Evolutionary conservation across 2,888 invertebrate species (phyloP).

Genomic region (Tenthredo distinguenda): DNA sequence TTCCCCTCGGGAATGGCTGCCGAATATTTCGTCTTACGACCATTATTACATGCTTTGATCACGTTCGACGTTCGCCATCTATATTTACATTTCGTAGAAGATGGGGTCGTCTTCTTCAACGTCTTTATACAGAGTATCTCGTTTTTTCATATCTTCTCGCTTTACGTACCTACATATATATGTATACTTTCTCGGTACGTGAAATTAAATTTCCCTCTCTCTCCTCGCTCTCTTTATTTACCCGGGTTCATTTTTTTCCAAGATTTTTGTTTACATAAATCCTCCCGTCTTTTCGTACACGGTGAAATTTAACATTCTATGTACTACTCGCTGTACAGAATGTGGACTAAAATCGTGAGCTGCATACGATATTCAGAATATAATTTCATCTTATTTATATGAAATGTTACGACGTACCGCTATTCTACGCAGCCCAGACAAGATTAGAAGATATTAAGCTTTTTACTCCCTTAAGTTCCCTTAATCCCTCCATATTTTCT

Average conservation of each 20-base stretch:
- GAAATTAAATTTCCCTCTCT: conserved; percentile 16
- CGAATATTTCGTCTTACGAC: background rate
- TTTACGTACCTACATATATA: background rate
- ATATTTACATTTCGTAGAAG: background rate
- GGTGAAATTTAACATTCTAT: background rate
- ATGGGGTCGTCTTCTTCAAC: background rate
- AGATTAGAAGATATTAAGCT: no score
- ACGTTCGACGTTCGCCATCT: background rate
- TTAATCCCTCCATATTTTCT: no score
- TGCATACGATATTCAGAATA: background rate
- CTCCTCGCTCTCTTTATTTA: background rate
- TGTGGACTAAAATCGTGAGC: background rate
- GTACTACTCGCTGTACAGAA: background rate
- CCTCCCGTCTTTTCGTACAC: conserved; percentile 2
- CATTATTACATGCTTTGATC: conserved; percentile 6
- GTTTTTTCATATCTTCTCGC: conserved; percentile 3
- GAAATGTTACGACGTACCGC: no score
- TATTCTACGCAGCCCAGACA: no score
- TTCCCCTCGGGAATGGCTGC: background rate
- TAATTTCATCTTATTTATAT: no score
- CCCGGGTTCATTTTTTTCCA: background rate
- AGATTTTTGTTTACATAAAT: background rate
- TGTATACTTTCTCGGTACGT: background rate
- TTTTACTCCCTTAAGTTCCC: no score
- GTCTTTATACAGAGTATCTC: background rate